Evolutionary conservation across 2,113 vertebrate genomes (phyloP), one percentile per base, ranked within the genome.

Genomic region (Protomyctophum bolini): DNA sequence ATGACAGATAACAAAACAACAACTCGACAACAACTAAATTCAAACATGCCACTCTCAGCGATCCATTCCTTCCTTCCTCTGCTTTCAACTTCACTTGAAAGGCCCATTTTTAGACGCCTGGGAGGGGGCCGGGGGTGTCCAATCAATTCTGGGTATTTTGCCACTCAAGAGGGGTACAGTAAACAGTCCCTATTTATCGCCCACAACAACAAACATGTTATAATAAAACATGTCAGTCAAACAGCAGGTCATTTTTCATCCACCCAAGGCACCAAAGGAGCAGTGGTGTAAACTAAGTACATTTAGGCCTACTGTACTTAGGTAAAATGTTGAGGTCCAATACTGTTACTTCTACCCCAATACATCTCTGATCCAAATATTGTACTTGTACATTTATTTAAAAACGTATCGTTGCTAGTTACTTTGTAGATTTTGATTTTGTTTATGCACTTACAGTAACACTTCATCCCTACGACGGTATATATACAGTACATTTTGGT

Each of bases 21-120:
- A 41, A 41, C 33, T 4, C 3, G 5, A 41, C 33, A 41, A 41
- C 33, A 41, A 41, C 33, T 4, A 41, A 41, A 41, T 41, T 41
- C 33, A 41, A 41, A 67, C 49, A 62, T 15, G 54, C 74, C 68
- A 63, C 14, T 29, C 81, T 79, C 63, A 64, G 59, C 10, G 33
- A 8, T 47, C 21, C 10, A 28, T 58, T 55, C 50, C 66, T 52
- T 72, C 58, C 59, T 71, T 66, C 58, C 66, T 60, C 62, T 66
- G 56, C 77, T 84, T 87, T 87, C 73, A 86, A 82, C 76, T 63
- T 8, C 70, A 72, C 73, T 84, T 81, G 28, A 82, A 86, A 78
- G 72, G n/a, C 46, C 62, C 63, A 66, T 33, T 73, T 80, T 56
- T 70, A 72, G 62, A 58, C 48, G 48, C 58, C 76, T 45, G 41